Conservation (phyloP, 1,140 invertebrate species). For the Ptiloglossa arizonensis region DNA sequence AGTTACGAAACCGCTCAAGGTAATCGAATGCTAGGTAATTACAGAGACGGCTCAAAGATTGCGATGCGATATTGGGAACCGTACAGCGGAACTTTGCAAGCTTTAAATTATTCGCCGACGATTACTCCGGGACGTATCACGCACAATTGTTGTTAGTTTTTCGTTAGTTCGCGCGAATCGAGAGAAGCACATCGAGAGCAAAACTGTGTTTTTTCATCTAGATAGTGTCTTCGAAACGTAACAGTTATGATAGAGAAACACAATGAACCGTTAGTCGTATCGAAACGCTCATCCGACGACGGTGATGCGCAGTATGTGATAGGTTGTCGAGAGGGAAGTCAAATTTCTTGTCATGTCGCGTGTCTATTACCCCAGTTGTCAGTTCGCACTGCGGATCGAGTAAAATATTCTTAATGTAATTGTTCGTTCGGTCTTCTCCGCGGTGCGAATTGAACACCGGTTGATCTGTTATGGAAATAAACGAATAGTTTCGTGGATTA, state of each 20-base stretch:
- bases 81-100: not conserved
- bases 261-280: not conserved
- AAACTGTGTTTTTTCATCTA: conserved; percentile 7
- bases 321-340: not conserved
- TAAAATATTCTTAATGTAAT: not conserved
- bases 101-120: not conserved
- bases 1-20: not conserved
- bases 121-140: conserved; percentile 13
- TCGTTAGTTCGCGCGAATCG: not conserved
- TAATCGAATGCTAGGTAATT: not conserved
- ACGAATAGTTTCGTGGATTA: not conserved
- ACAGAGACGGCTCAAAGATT: not conserved
- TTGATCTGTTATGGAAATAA: not conserved
- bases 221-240: conserved; percentile 1
- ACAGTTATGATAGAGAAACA: not conserved
- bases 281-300: not conserved
- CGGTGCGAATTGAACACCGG: too few relatives aligned
- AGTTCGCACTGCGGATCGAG: not conserved
- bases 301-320: not conserved
- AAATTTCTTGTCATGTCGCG: not conserved
- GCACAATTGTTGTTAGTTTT: conserved; percentile 32
- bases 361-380: not conserved
- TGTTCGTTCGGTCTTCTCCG: too few relatives aligned
- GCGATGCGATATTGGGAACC: not conserved
- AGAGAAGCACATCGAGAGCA: conserved; percentile 3